Conservation (phyloP, 2,888 invertebrate genomes). For the Empis livida region DNA sequence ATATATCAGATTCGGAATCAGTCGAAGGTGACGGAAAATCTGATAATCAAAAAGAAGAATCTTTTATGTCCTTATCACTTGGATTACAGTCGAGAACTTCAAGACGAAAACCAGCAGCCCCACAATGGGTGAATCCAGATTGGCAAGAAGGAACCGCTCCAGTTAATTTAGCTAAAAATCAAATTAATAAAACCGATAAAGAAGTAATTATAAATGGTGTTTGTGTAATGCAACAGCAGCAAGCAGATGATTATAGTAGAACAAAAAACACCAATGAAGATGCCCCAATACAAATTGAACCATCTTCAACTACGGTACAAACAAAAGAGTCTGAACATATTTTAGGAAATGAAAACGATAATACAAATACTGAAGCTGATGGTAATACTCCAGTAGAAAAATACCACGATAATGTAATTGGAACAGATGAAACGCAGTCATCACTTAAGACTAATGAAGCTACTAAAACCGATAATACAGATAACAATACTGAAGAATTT, state of each 20-base stretch:
- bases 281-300: slow-evolving; percentile 47
- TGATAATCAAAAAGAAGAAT: slow-evolving; percentile 14
- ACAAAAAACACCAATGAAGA: slow-evolving; percentile 24
- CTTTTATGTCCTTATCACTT: slow-evolving; percentile 14
- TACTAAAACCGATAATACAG: too few species aligned
- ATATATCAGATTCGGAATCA: slow-evolving; percentile 13
- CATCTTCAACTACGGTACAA: too few species aligned
- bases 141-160: slow-evolving; percentile 57
- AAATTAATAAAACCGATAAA: slow-evolving; percentile 31
- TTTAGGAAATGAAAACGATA: too few species aligned
- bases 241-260: slow-evolving; percentile 54
- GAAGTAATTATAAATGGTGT: slow-evolving; percentile 90
- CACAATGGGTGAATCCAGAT: slow-evolving; percentile 95
- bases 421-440: too few species aligned
- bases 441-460: too few species aligned
- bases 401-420: too few species aligned
- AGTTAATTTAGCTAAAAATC: neutral
- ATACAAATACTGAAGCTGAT: too few species aligned
- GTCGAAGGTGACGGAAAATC: slow-evolving; percentile 19
- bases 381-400: too few species aligned
- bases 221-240: slow-evolving; percentile 77
- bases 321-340: too few species aligned
- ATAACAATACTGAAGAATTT: too few species aligned
- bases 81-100: slow-evolving; percentile 41
- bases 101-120: slow-evolving; percentile 86